Evolutionary conservation across 2,797 vertebrate species (phyloP).

Genomic region (Ctenopoma kingsleyae): DNA sequence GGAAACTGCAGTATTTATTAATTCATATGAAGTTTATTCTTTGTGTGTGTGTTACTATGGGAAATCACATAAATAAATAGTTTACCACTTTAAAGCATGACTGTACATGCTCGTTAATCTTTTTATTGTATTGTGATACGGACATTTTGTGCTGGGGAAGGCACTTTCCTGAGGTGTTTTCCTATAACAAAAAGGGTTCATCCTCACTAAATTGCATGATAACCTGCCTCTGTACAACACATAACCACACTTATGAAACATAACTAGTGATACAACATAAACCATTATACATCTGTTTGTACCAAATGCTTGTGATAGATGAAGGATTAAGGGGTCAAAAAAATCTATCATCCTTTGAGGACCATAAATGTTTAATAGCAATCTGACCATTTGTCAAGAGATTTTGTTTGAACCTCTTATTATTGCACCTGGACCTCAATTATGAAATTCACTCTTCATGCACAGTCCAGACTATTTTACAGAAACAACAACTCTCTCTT

Average conservation of each 20-base stretch:
- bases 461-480: neutral
- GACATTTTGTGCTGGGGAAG: no score
- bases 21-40: constrained; percentile 32
- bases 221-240: no score
- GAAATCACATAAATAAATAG: constrained; percentile 5
- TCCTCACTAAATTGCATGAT: no score
- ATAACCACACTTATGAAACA: neutral
- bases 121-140: neutral
- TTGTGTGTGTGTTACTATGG: neutral
- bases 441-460: neutral
- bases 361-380: neutral
- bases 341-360: neutral
- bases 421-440: neutral
- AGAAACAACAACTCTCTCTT: constrained; percentile 4
- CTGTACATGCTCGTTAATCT: constrained; percentile 1
- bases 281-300: neutral
- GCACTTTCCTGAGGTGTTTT: no score
- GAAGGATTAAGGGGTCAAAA: no score
- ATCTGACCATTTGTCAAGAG: neutral
- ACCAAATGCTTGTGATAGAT: neutral
- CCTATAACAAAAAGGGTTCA: no score
- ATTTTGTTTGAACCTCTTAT: neutral
- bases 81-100: neutral
- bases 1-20: constrained; percentile 16
- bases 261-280: no score